These are phyloP conservation scores for Yponomeuta sedellus DNA, from an alignment of 2,888 invertebrate species.

Conservation along the genomic window DNA sequence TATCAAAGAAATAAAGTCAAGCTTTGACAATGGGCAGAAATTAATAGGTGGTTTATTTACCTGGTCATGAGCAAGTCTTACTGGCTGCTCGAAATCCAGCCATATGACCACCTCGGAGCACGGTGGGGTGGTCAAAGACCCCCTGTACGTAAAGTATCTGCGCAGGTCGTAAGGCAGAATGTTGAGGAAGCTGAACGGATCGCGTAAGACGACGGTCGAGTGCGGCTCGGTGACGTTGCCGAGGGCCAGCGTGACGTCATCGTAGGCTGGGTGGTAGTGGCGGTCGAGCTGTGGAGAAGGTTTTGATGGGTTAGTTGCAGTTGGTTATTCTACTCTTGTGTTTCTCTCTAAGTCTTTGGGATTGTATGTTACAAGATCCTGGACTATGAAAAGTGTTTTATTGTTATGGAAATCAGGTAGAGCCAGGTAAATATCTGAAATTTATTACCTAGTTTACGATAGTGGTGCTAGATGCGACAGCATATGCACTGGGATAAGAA, in stretches of 20 bases:
- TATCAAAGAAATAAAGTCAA: too few relatives aligned
- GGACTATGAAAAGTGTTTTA: too few relatives aligned
- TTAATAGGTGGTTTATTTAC: constrained; percentile 43
- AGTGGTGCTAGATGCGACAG: too few relatives aligned
- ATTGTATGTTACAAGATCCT: too few relatives aligned
- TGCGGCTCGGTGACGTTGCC: constrained; percentile 74
- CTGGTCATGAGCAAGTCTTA: constrained; percentile 81
- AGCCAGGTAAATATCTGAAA: too few relatives aligned
- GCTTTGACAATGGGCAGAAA: too few relatives aligned
- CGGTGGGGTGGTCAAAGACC: constrained; percentile 92
- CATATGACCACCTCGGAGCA: constrained; percentile 90
- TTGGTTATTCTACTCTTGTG: too few relatives aligned
- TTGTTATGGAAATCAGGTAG: too few relatives aligned
- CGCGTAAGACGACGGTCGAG: constrained; percentile 58
- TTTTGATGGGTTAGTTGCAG: background rate
- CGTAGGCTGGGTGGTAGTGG: constrained; percentile 72
- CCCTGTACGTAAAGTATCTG: constrained; percentile 88
- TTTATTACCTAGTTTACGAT: too few relatives aligned
- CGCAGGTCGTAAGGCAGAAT: constrained; percentile 73
- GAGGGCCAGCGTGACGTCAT: constrained; percentile 75
- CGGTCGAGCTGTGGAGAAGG: constrained; percentile 55
- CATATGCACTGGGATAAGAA: too few relatives aligned
- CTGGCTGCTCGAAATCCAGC: constrained; percentile 87
- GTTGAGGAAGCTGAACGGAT: constrained; percentile 71
- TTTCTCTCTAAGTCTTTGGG: too few relatives aligned